These are phyloP conservation scores for Drosophila santomea DNA, from an alignment of 1,140 invertebrate genomes.

Conservation along the genomic window DNA sequence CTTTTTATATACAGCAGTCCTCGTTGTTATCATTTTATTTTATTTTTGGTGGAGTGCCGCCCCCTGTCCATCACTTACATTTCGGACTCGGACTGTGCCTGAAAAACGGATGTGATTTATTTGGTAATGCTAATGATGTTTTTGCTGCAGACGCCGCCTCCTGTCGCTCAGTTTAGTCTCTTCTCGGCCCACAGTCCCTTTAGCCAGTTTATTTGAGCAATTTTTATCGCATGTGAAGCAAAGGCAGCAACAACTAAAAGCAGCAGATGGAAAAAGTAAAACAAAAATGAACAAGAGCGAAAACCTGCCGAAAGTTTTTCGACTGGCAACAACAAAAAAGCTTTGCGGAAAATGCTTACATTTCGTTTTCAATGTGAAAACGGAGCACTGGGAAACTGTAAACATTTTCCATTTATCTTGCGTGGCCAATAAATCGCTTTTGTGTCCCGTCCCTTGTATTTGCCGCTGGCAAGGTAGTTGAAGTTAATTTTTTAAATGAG, in stretches of 20 bases:
- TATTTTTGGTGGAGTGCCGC: slow-evolving; percentile 29
- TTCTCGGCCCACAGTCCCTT: slow-evolving; percentile 15
- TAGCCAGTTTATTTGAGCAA: slow-evolving; percentile 75
- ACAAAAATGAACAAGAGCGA: slow-evolving; percentile 44
- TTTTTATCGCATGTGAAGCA: slow-evolving; percentile 81
- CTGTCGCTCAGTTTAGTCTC: slow-evolving; percentile 32
- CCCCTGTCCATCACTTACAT: slow-evolving; percentile 16
- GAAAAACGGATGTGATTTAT: slow-evolving; percentile 84
- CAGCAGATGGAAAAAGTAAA: slow-evolving; percentile 14
- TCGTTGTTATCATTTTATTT: slow-evolving; percentile 67
- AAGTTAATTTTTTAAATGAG: slow-evolving; percentile 81
- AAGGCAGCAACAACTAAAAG: slow-evolving; percentile 27
- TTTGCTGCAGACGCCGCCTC: slow-evolving; percentile 63
- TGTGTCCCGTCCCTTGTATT: slow-evolving; percentile 28
- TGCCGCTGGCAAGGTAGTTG: slow-evolving; percentile 56
- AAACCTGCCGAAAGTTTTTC: slow-evolving; percentile 78
- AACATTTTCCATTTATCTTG: slow-evolving; percentile 82
- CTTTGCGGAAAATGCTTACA: slow-evolving; percentile 77
- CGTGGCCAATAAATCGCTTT: slow-evolving; percentile 78
- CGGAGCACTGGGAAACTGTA: slow-evolving; percentile 63
- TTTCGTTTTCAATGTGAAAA: slow-evolving; percentile 64
- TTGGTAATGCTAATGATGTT: slow-evolving; percentile 84
- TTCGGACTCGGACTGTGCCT: slow-evolving; percentile 66
- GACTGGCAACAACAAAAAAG: slow-evolving; percentile 58
- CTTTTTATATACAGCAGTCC: background rate